Evolutionary conservation across 2,888 invertebrate genomes (phyloP).

Genomic region (Deroplatys truncata): DNA sequence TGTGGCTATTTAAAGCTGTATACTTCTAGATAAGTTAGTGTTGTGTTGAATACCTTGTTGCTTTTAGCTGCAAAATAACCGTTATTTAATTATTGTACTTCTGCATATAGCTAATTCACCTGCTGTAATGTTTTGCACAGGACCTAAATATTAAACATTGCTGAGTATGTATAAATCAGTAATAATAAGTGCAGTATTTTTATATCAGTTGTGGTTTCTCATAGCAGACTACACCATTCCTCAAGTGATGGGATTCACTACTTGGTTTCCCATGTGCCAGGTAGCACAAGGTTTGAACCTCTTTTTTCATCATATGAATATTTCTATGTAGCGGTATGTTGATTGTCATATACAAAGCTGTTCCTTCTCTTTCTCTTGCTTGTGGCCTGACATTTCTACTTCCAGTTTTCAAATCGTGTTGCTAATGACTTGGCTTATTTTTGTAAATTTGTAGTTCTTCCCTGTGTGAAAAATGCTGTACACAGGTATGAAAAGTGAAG

Average conservation of each 20-base stretch:
- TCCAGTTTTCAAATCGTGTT: not conserved
- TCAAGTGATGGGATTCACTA: slow-evolving; percentile 47
- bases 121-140: not conserved
- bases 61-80: not conserved
- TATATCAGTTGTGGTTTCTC: slow-evolving; percentile 10
- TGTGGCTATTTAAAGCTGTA: not conserved
- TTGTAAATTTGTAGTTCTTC: not conserved
- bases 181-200: not conserved
- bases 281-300: slow-evolving; percentile 49
- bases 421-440: not conserved
- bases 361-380: not conserved
- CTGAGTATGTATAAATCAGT: not conserved
- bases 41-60: not conserved
- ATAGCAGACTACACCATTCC: slow-evolving; percentile 26
- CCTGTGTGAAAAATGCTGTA: not conserved
- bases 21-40: not conserved
- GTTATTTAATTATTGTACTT: not conserved
- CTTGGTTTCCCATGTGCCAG: slow-evolving; percentile 52
- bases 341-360: not conserved
- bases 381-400: not conserved
- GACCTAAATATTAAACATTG: not conserved
- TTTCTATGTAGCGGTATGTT: not conserved
- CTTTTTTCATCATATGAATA: slow-evolving; percentile 8
- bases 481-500: not conserved
- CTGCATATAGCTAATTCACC: not conserved